phyloP scores from a whole-genome alignment of 2,797 vertebrate genomes.

The Pyrocephalus nanus region DNA sequence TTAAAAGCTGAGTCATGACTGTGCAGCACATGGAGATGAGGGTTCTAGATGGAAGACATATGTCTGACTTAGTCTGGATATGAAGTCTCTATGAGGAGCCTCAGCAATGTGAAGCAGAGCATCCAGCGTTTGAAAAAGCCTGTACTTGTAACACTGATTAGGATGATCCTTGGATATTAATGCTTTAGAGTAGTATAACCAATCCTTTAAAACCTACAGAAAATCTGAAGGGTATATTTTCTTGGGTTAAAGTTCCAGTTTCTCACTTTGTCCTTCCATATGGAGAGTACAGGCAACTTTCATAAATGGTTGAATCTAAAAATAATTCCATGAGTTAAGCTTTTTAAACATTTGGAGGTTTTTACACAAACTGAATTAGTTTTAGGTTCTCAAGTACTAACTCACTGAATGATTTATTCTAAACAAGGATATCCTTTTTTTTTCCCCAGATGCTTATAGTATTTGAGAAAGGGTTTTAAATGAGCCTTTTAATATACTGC shows the following conservation, averaged over 20 bases:
- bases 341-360: not conserved
- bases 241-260: not conserved
- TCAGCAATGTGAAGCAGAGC: not conserved
- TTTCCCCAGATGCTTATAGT: not conserved
- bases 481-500: constrained; percentile 29
- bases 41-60: not conserved
- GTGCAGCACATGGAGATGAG: not conserved
- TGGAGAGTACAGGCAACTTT: not conserved
- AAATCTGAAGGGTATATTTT: not conserved
- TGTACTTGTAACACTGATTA: not conserved
- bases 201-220: not conserved
- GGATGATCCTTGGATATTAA: not conserved
- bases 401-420: constrained; percentile 39
- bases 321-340: not conserved
- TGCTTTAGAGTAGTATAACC: not conserved
- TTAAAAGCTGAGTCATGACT: not conserved
- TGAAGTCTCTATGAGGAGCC: not conserved
- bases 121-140: not conserved
- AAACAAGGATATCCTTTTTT: not conserved
- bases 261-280: not conserved
- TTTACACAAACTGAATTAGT: not conserved
- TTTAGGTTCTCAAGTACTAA: constrained; percentile 20
- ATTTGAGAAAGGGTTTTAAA: constrained; percentile 48
- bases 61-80: not conserved
- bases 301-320: not conserved